phyloP scores from a whole-genome alignment of 2,888 invertebrate species.

The Arge pagana region DNA sequence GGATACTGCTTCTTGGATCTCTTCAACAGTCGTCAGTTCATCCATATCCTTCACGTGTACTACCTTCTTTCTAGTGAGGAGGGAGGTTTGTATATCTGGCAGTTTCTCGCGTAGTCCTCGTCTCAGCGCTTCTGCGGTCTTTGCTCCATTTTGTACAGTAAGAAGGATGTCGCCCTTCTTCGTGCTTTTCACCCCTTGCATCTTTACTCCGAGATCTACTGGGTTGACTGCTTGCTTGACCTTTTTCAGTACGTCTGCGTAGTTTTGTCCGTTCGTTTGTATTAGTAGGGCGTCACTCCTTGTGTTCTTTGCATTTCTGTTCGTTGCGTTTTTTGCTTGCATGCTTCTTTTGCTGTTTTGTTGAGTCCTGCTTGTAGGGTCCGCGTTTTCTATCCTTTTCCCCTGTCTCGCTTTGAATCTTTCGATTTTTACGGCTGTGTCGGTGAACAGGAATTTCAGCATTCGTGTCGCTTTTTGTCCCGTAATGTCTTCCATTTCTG shows the following conservation, averaged over 20 bases:
- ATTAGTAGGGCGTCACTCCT: slow-evolving; percentile 20
- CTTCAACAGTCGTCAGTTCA: slow-evolving; percentile 19
- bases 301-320: slow-evolving; percentile 9
- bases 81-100: slow-evolving; percentile 1
- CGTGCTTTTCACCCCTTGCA: not conserved
- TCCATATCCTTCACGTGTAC: slow-evolving; percentile 28
- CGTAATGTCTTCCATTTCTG: not conserved
- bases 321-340: not conserved
- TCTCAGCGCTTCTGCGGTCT: slow-evolving; percentile 17
- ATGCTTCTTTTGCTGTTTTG: not conserved
- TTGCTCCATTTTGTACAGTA: slow-evolving; percentile 21
- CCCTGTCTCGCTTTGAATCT: not conserved
- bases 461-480: not conserved
- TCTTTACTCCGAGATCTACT: slow-evolving; percentile 12
- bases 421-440: slow-evolving; percentile 13
- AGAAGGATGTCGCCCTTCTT: slow-evolving; percentile 22
- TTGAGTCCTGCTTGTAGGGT: not conserved
- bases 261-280: slow-evolving; percentile 16
- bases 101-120: slow-evolving; percentile 19
- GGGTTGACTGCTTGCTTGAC: slow-evolving; percentile 24
- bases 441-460: slow-evolving; percentile 19
- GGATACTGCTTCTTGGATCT: slow-evolving; percentile 14
- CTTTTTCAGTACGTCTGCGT: slow-evolving; percentile 16
- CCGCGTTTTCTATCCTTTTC: not conserved
- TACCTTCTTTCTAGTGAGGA: slow-evolving; percentile 10